Base-by-base conservation (phyloP, 2,113 vertebrate species). In the Osmerus eperlanus region DNA sequence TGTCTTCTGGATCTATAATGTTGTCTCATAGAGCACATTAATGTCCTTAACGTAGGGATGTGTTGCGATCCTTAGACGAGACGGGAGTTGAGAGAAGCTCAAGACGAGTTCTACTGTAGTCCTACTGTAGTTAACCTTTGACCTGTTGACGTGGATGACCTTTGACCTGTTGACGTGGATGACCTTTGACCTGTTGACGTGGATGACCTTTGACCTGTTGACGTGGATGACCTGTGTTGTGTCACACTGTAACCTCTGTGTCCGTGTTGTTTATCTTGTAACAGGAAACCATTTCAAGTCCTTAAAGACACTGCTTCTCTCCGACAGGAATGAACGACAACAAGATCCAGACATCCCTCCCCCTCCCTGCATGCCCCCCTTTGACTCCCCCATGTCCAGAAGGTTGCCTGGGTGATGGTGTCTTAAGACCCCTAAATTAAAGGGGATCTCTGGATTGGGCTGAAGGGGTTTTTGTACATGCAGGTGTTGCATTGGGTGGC, bases 241-340 rank as follows among this genome's bases (percentile, higher is more conserved):
- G 47, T 2, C 61, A 66, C 15, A 4, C 21, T 21, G 4, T 83
- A 84, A 81, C 62, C 52, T 25, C 2, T 73, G 8, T n/a, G 47
- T 47, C 70, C 81, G 72, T 81, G 84, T 5, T 72, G 54, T 75
- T 87, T 79, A 76, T 79, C 77, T 83, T 51, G 28, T 21, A 78
- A 81, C 85, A 86, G 83, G 81, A 89, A 88, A 79, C 85, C 81
- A 83, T 88, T 82, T 66, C 64, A 62, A 78, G 59, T 15, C 81
- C 84, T 84, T 88, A 90, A 91, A 85, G 81, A 82, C 76, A 82
- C 80, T 80, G 71, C 81, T 89, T 91, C 86, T 91, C 83, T 89
- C 75, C 72, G 64, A 90, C 90, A 92, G 90, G 86, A 89, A 84
- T 85, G 75, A 81, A 71, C 67, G 0, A 65, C 36, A 32, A 65